Base-by-base conservation (phyloP, 2,888 invertebrate species). In the Melanargia galathea region DNA sequence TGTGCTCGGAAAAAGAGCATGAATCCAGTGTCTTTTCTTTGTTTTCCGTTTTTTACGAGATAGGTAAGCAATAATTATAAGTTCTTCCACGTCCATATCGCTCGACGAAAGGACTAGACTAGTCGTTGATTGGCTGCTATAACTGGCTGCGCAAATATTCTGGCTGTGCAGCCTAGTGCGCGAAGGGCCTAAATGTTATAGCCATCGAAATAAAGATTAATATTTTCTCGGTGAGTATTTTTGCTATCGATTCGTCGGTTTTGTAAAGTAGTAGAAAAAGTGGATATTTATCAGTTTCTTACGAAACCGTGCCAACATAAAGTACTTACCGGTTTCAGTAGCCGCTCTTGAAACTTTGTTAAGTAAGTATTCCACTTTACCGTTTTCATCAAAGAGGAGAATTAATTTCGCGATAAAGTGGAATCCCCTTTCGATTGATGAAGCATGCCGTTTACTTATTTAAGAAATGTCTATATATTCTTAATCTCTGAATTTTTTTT, bases 331-430 rank as follows among this genome's bases (percentile, higher is more conserved):
- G 33, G 20, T 35, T 52, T 55, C 22, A 55, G 55, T 55, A 20
- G 40, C 40, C 40, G 26, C 43, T 26, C 55, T 43, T 40, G 26
- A 43, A 55, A 55, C 55, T 55, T 55, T 55, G 22, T 22, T 16
- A 55, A 55, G 38, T 16, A 55, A 55, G 38, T 43, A 43, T 55
- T 40, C 40, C 43, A 43, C 55, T 55, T 55, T 18, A 43, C 40
- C 55, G 24, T 55, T 26, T 43, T 40, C 40, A n/a, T 43, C 43
- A 55, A 55, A 55, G 55, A 26, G 55, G 55, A 43, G 40, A 55
- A 55, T 43, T 43, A 43, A 26, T 54, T 55, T 55, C 22, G 5
- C 40, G 40, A 40, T 55, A 26, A 55, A 55, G 7, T 26, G 40
- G 26, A 43, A 55, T 24, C 55, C 24, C 43, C 26, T 55, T 43